Percentiles rank a stretch among this genome's conserved stretches.
These are phyloP conservation scores for Oreochromis tanganicae DNA, from an alignment of 2,113 vertebrate species.

Conservation along the genomic window DNA sequence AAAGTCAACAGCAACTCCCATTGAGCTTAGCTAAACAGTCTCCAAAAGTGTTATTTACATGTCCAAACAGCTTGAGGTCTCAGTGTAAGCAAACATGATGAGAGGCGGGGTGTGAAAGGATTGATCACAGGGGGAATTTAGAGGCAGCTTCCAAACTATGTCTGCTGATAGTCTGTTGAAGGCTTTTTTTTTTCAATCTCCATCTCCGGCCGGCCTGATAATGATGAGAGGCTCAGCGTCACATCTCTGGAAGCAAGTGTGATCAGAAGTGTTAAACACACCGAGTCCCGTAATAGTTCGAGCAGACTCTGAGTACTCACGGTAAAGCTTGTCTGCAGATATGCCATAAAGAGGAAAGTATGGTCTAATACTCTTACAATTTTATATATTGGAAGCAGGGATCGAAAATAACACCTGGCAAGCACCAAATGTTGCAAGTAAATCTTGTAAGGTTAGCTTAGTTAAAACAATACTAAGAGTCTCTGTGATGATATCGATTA, in stretches of 20 bases:
- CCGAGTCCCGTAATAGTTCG: neutral
- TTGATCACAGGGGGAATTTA: constrained; percentile 32
- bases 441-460: neutral
- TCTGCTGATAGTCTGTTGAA: neutral
- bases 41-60: constrained; percentile 72
- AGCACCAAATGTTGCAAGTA: neutral
- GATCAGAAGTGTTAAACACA: neutral
- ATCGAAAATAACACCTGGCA: neutral
- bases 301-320: neutral
- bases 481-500: neutral
- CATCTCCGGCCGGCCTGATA: neutral
- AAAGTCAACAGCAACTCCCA: constrained; percentile 74
- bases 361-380: neutral
- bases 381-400: neutral
- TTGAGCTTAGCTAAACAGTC: constrained; percentile 66
- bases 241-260: neutral
- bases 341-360: neutral
- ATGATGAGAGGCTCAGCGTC: neutral
- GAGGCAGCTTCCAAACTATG: neutral
- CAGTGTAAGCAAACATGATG: constrained; percentile 44
- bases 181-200: neutral
- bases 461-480: neutral
- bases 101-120: constrained; percentile 31
- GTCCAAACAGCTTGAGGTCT: constrained; percentile 73
- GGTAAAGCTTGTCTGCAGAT: neutral